Conservation (phyloP, 1,140 invertebrate genomes). For the Eumeta japonica region DNA sequence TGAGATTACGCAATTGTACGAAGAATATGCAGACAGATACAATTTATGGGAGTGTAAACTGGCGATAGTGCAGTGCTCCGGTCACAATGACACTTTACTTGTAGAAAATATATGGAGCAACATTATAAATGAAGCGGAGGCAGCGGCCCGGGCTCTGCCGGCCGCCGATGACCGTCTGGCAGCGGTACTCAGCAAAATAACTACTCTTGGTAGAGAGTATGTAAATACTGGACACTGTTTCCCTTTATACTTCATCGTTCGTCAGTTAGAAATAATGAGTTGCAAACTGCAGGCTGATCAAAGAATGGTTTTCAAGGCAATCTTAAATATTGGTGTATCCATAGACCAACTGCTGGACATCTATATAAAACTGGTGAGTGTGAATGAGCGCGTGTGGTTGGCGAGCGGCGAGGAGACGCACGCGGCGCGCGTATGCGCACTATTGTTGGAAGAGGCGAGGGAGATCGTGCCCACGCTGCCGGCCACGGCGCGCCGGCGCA, state of each 20-base stretch:
- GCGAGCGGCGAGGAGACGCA: conserved; percentile 77
- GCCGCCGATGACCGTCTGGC: conserved; percentile 64
- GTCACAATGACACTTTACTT: conserved; percentile 74
- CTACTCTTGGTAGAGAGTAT: conserved; percentile 70
- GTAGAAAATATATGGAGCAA: conserved; percentile 80
- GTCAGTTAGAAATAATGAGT: conserved; percentile 72
- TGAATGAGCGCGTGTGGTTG: conserved; percentile 74
- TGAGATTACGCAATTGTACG: conserved; percentile 76
- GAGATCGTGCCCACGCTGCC: conserved; percentile 48
- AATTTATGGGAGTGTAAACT: conserved; percentile 83
- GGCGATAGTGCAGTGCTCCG: conserved; percentile 81
- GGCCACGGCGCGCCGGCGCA: conserved; percentile 58
- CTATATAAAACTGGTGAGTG: conserved; percentile 72
- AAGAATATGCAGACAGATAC: conserved; percentile 79
- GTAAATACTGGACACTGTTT: conserved; percentile 73
- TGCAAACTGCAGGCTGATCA: conserved; percentile 68
- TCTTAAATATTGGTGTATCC: conserved; percentile 69
- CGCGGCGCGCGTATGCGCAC: conserved; percentile 67
- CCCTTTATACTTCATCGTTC: conserved; percentile 71
- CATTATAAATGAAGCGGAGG: conserved; percentile 63
- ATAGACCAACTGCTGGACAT: conserved; percentile 72
- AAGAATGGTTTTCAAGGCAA: conserved; percentile 67
- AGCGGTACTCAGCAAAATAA: conserved; percentile 72
- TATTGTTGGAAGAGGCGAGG: conserved; percentile 65
- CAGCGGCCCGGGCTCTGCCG: conserved; percentile 27